Evolutionary conservation across 2,888 invertebrate species (phyloP).

Genomic region (Zygaena filipendulae): DNA sequence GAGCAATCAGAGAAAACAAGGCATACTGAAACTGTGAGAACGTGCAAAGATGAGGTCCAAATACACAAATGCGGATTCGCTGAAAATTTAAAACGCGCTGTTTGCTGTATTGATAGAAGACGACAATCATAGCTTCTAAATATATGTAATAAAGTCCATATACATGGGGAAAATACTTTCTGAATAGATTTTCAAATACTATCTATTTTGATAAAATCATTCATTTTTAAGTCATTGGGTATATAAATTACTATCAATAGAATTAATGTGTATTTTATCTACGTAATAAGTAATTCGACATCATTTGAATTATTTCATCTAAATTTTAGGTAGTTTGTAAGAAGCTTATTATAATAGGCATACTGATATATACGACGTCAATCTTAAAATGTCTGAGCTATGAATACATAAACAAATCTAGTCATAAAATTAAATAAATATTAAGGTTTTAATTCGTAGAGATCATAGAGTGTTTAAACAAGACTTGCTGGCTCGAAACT

Average conservation of each 20-base stretch:
- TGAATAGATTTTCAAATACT: too few relatives aligned
- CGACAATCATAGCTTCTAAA: slow-evolving; percentile 49
- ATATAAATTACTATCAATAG: too few relatives aligned
- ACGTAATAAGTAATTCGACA: not conserved
- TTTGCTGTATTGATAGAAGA: slow-evolving; percentile 58
- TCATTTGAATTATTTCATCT: not conserved
- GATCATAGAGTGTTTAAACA: slow-evolving; percentile 13
- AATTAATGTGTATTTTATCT: too few relatives aligned
- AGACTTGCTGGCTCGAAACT: slow-evolving; percentile 26
- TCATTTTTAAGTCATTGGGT: too few relatives aligned
- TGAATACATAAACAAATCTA: slow-evolving; percentile 31
- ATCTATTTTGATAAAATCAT: too few relatives aligned
- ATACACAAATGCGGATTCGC: slow-evolving; percentile 49
- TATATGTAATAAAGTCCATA: too few relatives aligned
- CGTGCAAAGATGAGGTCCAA: slow-evolving; percentile 40
- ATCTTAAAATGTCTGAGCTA: slow-evolving; percentile 28
- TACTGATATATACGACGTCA: slow-evolving; percentile 21
- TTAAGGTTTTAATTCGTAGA: slow-evolving; percentile 12
- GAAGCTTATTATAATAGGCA: not conserved
- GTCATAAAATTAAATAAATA: slow-evolving; percentile 24
- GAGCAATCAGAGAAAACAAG: slow-evolving; percentile 27
- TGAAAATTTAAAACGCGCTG: slow-evolving; percentile 52
- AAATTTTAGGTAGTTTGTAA: too few relatives aligned
- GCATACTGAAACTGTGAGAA: slow-evolving; percentile 26
- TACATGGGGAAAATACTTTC: too few relatives aligned